A percentile compares a stretch with the other conserved stretches of the same genome.
These are phyloP conservation scores for Diplazon laetatorius DNA, from an alignment of 2,888 invertebrate species.

Conservation along the genomic window DNA sequence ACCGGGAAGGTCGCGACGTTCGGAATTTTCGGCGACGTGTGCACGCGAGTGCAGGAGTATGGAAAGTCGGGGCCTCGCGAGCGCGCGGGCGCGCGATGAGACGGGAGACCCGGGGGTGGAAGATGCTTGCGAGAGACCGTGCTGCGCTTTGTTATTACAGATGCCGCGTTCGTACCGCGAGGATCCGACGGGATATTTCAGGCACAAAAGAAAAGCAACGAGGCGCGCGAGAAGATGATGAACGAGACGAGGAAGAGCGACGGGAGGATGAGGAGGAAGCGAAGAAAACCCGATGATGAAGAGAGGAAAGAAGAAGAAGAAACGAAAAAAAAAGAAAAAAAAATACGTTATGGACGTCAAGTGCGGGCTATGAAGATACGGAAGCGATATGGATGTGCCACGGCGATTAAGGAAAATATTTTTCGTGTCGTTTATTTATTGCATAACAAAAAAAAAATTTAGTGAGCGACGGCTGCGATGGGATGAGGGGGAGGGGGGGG, in stretches of 20 bases:
- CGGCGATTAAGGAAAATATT: slow-evolving; percentile 11
- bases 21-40: slow-evolving; percentile 22
- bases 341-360: too few species aligned
- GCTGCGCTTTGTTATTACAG: slow-evolving; percentile 80
- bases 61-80: slow-evolving; percentile 15
- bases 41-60: slow-evolving; percentile 42
- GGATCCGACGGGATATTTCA: slow-evolving; percentile 79
- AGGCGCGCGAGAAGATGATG: slow-evolving; percentile 42
- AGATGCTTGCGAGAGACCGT: slow-evolving; percentile 54
- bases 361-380: slow-evolving; percentile 15
- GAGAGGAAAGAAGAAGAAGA: too few species aligned
- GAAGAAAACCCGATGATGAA: slow-evolving; percentile 67
- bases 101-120: too few species aligned
- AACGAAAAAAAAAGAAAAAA: too few species aligned
- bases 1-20: slow-evolving; percentile 5
- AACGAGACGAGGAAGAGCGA: slow-evolving; percentile 64
- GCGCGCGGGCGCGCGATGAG: slow-evolving; percentile 21
- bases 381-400: slow-evolving; percentile 17
- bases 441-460: too few species aligned
- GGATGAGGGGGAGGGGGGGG: too few species aligned
- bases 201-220: slow-evolving; percentile 73
- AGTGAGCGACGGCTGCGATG: too few species aligned
- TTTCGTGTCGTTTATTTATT: not conserved
- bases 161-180: slow-evolving; percentile 75
- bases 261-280: slow-evolving; percentile 60